A percentile compares a stretch with the other conserved stretches of the same genome.
Evolutionary conservation across 1,140 invertebrate genomes (phyloP).

Genomic region (Drosophila tani): DNA sequence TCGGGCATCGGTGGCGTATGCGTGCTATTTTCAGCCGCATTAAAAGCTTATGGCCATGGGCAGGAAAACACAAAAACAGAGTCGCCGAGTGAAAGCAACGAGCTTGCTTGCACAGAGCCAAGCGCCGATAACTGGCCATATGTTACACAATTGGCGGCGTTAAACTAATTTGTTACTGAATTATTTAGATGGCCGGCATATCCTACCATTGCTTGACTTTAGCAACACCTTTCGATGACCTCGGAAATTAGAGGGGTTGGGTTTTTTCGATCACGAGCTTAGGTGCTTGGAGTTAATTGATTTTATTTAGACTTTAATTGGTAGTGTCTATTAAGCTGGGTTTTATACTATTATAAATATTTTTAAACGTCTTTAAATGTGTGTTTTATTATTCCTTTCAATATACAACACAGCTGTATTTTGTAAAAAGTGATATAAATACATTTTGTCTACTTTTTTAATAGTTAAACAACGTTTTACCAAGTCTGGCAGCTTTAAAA

Average conservation of each 20-base stretch:
- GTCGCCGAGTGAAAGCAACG: constrained; percentile 40
- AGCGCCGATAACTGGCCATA: constrained; percentile 40
- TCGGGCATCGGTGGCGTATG: constrained; percentile 77
- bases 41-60: constrained; percentile 64
- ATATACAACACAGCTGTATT: not conserved
- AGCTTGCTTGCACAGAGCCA: constrained; percentile 44
- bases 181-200: constrained; percentile 20
- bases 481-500: not conserved
- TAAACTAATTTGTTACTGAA: constrained; percentile 24
- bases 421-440: not conserved
- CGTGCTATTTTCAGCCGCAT: constrained; percentile 82
- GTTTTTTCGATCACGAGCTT: not conserved
- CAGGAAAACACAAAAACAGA: constrained; percentile 44
- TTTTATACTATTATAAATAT: not conserved
- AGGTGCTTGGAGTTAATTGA: no score
- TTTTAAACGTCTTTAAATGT: not conserved
- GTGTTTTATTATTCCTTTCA: not conserved
- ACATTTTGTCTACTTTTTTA: not conserved
- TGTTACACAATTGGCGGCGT: constrained; percentile 32
- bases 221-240: not conserved
- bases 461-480: no score
- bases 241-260: no score
- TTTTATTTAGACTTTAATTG: not conserved
- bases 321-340: no score
- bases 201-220: constrained; percentile 6